A percentile compares a stretch with the other conserved stretches of the same genome.
phyloP scores from a whole-genome alignment of 2,888 invertebrate genomes.

The Lysandra bellargus region DNA sequence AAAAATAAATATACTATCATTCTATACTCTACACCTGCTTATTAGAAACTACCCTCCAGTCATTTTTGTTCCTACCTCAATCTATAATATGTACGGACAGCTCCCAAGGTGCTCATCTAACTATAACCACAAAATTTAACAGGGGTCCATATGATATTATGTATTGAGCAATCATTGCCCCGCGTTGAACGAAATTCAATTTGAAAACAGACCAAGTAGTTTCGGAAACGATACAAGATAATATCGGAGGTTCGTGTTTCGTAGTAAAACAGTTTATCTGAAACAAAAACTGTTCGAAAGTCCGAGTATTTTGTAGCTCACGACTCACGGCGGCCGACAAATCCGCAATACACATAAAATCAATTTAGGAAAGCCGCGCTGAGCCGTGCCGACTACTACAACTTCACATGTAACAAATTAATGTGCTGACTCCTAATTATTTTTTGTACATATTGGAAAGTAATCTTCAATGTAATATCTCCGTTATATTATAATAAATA shows the following conservation, averaged over 20 bases:
- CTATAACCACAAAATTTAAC: neutral
- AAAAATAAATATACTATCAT: no score
- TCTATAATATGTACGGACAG: neutral
- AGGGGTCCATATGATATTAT: neutral
- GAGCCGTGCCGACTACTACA: constrained; percentile 66
- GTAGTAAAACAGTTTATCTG: constrained; percentile 42
- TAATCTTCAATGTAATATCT: neutral
- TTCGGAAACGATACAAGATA: constrained; percentile 33
- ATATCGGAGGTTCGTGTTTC: constrained; percentile 36
- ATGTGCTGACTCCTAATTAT: neutral
- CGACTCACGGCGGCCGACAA: constrained; percentile 53
- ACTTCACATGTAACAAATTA: constrained; percentile 54
- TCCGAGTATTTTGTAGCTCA: constrained; percentile 54
- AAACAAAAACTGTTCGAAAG: constrained; percentile 55
- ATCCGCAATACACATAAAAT: constrained; percentile 77
- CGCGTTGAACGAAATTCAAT: neutral
- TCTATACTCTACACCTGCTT: no score
- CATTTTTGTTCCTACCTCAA: neutral
- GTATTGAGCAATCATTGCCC: neutral
- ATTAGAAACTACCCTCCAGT: no score
- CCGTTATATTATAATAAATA: no score
- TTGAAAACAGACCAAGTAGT: neutral
- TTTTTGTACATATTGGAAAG: neutral
- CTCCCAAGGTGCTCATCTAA: neutral
- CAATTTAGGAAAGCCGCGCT: constrained; percentile 76